These are phyloP conservation scores for Hypsopygia costalis DNA, from an alignment of 2,888 invertebrate genomes.

Conservation along the genomic window DNA sequence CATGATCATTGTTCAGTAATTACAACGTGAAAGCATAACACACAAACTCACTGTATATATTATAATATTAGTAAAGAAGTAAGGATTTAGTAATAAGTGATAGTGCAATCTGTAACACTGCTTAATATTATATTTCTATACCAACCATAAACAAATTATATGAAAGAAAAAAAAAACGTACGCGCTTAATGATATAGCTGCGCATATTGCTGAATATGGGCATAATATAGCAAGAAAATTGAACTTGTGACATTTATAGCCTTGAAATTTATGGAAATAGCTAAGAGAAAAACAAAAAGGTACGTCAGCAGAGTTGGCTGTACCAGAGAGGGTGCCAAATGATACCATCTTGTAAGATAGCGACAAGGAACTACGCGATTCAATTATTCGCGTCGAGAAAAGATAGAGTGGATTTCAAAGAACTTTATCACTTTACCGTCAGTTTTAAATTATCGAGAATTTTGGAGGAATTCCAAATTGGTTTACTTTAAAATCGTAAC, in stretches of 20 bases:
- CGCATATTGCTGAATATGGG: too few species aligned
- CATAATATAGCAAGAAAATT: neutral
- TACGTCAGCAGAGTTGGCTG: neutral
- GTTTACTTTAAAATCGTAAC: too few species aligned
- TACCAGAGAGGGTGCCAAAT: neutral
- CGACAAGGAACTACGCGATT: neutral
- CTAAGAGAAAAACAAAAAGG: neutral
- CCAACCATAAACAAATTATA: too few species aligned
- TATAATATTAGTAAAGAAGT: too few species aligned
- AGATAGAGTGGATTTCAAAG: neutral
- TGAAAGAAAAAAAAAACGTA: too few species aligned
- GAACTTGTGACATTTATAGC: neutral
- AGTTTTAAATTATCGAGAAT: neutral
- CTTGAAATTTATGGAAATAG: neutral
- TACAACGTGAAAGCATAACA: too few species aligned
- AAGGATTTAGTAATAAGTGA: too few species aligned
- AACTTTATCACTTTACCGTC: neutral
- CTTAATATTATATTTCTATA: too few species aligned
- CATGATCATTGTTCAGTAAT: too few species aligned
- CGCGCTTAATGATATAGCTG: too few species aligned
- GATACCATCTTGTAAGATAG: neutral
- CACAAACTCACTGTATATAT: too few species aligned
- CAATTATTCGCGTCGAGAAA: neutral
- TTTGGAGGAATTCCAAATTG: neutral
- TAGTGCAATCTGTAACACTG: too few species aligned